Percentiles rank a stretch among this genome's conserved stretches.
Conservation (phyloP, 2,113 vertebrate species). For the Lanius collurio region DNA sequence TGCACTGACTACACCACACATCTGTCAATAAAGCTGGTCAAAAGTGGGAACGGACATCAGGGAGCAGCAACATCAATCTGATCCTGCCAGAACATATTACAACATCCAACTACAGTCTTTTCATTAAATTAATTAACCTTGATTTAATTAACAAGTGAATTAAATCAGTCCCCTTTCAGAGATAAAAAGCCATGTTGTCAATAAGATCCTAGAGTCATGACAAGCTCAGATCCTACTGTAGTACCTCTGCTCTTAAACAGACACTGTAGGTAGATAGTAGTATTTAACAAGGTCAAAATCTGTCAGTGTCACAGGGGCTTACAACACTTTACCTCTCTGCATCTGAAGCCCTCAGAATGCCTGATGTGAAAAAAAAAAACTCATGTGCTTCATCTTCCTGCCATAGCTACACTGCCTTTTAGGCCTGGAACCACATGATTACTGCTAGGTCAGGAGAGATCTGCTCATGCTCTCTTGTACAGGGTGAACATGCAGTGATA, state of each 20-base stretch:
- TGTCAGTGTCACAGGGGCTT: background rate
- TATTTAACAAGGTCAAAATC: background rate
- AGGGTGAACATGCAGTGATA: background rate
- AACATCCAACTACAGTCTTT: background rate
- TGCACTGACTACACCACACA: background rate
- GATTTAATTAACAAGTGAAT: constrained; percentile 22
- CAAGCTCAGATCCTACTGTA: background rate
- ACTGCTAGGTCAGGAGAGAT: background rate
- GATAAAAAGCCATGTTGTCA: background rate
- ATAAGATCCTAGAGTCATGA: background rate
- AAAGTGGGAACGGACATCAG: background rate
- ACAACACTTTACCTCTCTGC: background rate
- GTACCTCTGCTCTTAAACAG: background rate
- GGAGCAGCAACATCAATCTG: background rate
- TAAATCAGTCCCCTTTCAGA: background rate
- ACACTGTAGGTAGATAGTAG: background rate
- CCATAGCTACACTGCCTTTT: background rate
- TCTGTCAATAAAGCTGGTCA: background rate
- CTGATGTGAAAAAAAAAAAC: background rate
- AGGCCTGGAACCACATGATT: background rate
- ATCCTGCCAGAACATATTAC: background rate
- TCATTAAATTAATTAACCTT: constrained; percentile 3
- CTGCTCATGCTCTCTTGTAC: accelerated
- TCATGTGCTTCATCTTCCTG: background rate
- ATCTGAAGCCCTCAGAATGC: background rate